A percentile compares a stretch with the other conserved stretches of the same genome.
phyloP scores from a whole-genome alignment of 37 sponge, comb jelly and placozoan species.

The Crambe crambe region DNA sequence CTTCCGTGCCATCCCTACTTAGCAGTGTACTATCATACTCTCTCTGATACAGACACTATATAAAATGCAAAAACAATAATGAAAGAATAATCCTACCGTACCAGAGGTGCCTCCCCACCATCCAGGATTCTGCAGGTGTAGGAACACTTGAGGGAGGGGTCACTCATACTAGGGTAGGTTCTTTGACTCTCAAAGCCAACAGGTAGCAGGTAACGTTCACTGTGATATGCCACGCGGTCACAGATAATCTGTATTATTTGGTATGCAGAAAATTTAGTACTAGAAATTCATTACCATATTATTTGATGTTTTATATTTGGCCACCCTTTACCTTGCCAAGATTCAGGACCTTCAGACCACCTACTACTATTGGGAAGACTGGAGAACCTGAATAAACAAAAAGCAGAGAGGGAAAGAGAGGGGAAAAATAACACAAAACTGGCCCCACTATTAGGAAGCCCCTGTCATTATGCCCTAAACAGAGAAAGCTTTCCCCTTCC shows the following conservation, averaged over 20 bases:
- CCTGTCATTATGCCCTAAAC: too few species aligned
- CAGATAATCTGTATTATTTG: conserved; percentile 42
- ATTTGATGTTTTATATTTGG: neutral
- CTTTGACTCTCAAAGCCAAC: conserved; percentile 77
- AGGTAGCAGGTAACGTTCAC: conserved; percentile 84
- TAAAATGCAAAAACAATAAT: neutral
- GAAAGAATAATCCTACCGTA: too few species aligned
- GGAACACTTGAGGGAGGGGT: conserved; percentile 50
- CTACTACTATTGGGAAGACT: conserved; percentile 80
- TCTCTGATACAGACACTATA: too few species aligned
- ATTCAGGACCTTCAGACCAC: conserved; percentile 66
- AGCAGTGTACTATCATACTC: too few species aligned
- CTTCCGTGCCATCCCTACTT: too few species aligned
- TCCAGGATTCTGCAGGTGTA: conserved; percentile 84
- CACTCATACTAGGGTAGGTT: conserved; percentile 72
- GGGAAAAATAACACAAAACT: too few species aligned
- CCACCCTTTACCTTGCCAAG: conserved; percentile 64
- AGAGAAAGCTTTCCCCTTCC: too few species aligned
- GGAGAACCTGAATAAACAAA: conserved; percentile 58
- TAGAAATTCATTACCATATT: neutral
- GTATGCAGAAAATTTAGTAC: neutral
- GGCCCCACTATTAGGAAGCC: too few species aligned
- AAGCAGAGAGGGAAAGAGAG: neutral
- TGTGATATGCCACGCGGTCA: conserved; percentile 78
- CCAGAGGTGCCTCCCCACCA: conserved; percentile 75